Conservation (phyloP, 1,140 invertebrate species). For the Asobara japonica region DNA sequence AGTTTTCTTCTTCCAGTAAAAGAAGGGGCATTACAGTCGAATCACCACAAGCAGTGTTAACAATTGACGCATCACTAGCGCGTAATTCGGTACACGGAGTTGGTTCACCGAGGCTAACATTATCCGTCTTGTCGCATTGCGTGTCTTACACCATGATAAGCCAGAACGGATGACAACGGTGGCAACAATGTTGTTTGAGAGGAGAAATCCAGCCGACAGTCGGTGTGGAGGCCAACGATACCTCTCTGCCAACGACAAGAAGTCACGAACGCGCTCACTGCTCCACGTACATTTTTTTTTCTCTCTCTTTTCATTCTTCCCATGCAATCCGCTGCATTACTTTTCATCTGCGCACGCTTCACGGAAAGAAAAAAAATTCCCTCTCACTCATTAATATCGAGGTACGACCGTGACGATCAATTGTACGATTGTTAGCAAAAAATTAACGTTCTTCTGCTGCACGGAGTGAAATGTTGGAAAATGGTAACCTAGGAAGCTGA, state of each 20-base stretch:
- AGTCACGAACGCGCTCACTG: background rate
- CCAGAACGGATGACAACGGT: slow-evolving; percentile 26
- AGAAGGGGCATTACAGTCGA: background rate
- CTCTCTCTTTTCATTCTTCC: too few relatives aligned
- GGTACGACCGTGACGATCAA: slow-evolving; percentile 4
- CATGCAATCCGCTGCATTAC: too few relatives aligned
- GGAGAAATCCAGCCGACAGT: background rate
- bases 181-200: slow-evolving; percentile 32
- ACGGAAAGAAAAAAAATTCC: background rate
- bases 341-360: background rate
- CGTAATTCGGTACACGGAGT: slow-evolving; percentile 47
- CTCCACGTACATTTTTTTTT: background rate
- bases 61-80: slow-evolving; percentile 23
- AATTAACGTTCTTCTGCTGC: too few relatives aligned
- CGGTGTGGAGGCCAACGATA: background rate
- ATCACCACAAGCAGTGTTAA: slow-evolving; percentile 11
- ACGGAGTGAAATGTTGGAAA: too few relatives aligned
- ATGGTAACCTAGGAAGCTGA: too few relatives aligned
- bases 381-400: slow-evolving; percentile 10
- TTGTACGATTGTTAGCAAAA: background rate
- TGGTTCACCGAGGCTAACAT: slow-evolving; percentile 33
- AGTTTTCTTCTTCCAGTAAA: background rate
- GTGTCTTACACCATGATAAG: slow-evolving; percentile 56
- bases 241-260: background rate
- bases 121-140: slow-evolving; percentile 47